Base-by-base conservation (phyloP, 2,113 vertebrate genomes). In the Stegastes partitus region DNA sequence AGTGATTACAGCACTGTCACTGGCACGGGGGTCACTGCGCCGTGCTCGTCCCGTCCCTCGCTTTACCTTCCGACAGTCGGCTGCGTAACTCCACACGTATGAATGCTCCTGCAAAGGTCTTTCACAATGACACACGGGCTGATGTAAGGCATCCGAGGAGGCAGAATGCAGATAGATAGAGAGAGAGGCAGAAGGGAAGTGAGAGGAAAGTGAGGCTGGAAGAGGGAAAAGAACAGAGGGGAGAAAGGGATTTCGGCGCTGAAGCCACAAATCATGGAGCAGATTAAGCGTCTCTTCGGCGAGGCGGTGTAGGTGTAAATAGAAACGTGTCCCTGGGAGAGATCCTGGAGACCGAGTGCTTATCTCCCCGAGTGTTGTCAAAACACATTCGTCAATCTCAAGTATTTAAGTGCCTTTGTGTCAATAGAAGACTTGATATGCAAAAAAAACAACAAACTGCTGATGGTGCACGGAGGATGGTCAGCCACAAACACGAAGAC, bases 1-100 rank as follows among this genome's bases (percentile, higher is more conserved):
- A 92, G 85, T 93, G 93, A 94, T 93, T 94, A 93, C 89, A 81
- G 83, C 23, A 64, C 73, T 15, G 88, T 87, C 90, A 90, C 86
- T 88, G 88, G 86, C 90, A 85, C 12, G 77, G 26, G 65, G 74
- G 87, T 87, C 85, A 31, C 16, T 56, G 79, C 77, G 21, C 26
- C 1, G 31, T 3, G 2, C 75, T 73, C 45, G 47, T 45, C 58
- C 62, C 62, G 53, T 69, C 75, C 59, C 53, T 37, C 23, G 70
- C 25, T 37, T 67, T 51, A 81, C 72, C 66, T 81, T 34, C 55
- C 37, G 28, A 5, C 49, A 58, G 68, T 54, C 62, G 62, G 45
- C 64, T 9, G 78, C 68, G 26, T 58, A 58, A 67, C 70, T 34
- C 31, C 51, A 15, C 66, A 6, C 44, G 4, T 42, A 18, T 22